Evolutionary conservation across 2,797 vertebrate genomes (phyloP), one percentile per base, ranked within the genome.

Genomic region (Oreochromis mossambicus): DNA sequence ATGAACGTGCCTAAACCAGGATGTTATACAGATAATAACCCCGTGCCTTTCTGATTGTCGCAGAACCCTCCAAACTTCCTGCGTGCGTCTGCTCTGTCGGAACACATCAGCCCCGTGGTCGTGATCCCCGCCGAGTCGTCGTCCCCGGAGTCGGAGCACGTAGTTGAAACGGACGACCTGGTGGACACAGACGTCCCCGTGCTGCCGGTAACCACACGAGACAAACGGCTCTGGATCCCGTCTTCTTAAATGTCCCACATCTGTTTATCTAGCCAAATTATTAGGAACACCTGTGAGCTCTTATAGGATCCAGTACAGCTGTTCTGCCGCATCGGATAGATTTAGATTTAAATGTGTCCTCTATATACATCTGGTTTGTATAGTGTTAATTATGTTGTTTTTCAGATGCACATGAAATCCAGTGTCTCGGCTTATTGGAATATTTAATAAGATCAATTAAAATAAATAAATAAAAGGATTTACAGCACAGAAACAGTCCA

Each of bases 51-150:
- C 38, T 56, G 32, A 26, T 83, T 88, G 56, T 50, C 52, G 6
- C 94, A 99, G 98, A 98, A 97, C 92, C 98, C 98, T 73, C 98
- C 98, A 21, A 99, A 99, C 95, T 99, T 99, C 94, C 96, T 99
- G 46, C 97, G 98, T 2, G 98, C 98, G 5, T 99, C 98, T 0
- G 98, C 98, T 0, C 96, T 99, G 91, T 99, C 98, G 0, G 98
- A 99, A 88, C 98, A 99, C 96, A 98, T 99, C 96, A 99, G 98
- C 93, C 98, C 98, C 0, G 98, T 99, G 92, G 98, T 99, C 75
- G 97, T 99, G 76, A 99, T 99, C 90, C 98, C 98, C 0, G 97
- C 95, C 0, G 98, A 99, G 95, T 95, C 97, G 0, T 98, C 98
- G 0, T 99, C 99, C 1, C 98, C 98, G 0, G 99, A 99, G 94